Evolutionary conservation across 2,888 invertebrate species (phyloP).

Genomic region (Cephonodes hylas): DNA sequence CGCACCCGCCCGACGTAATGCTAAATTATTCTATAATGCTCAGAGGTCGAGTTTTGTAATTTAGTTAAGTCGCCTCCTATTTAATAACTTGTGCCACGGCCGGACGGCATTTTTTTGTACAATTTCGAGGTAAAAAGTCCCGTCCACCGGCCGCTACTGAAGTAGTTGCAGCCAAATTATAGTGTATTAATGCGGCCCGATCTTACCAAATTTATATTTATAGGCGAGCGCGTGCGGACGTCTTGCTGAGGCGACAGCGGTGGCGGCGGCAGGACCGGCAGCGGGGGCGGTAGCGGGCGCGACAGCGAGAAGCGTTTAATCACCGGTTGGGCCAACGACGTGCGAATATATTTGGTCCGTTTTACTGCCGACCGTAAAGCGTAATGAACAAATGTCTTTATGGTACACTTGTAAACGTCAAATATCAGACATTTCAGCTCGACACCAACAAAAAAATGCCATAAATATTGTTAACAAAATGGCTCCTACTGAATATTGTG

Average conservation of each 20-base stretch:
- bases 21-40: constrained; percentile 76
- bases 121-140: constrained; percentile 21
- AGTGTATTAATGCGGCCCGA: constrained; percentile 70
- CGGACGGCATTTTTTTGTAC: constrained; percentile 7
- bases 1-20: constrained; percentile 43
- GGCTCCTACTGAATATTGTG: constrained; percentile 77
- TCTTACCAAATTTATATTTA: constrained; percentile 67
- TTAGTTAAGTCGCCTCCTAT: constrained; percentile 80
- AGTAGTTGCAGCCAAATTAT: constrained; percentile 77
- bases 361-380: constrained; percentile 65
- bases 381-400: constrained; percentile 76
- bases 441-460: constrained; percentile 65
- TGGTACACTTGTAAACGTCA: constrained; percentile 74
- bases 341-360: constrained; percentile 61
- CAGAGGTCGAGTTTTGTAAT: constrained; percentile 78
- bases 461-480: constrained; percentile 78
- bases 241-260: constrained; percentile 15
- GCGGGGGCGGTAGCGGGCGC: constrained; percentile 19
- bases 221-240: constrained; percentile 56
- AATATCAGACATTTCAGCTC: constrained; percentile 70
- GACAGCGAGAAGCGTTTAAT: constrained; percentile 18
- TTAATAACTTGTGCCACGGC: constrained; percentile 60
- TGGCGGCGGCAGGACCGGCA: constrained; percentile 18
- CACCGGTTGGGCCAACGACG: constrained; percentile 42
- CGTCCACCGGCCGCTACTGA: constrained; percentile 68